A percentile compares a stretch with the other conserved stretches of the same genome.
Conservation (phyloP, 2,113 vertebrate species). For the Lates calcarifer region DNA sequence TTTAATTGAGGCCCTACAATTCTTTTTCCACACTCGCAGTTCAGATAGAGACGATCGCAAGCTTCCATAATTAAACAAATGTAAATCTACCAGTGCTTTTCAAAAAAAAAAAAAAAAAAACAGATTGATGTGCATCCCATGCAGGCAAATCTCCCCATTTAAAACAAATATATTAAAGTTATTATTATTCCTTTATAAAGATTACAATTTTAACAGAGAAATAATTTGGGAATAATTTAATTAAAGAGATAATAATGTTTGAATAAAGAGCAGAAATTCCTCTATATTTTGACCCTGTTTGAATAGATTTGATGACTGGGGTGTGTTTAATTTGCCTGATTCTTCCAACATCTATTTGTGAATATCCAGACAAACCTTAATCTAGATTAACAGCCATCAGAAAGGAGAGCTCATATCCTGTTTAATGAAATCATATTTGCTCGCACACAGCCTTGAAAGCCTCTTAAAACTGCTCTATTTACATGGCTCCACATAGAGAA, state of each 20-base stretch:
- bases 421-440: slow-evolving; percentile 80
- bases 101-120: slow-evolving; percentile 47
- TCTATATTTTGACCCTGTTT: slow-evolving; percentile 72
- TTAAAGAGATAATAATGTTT: slow-evolving; percentile 82
- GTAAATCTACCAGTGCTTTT: slow-evolving; percentile 79
- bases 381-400: slow-evolving; percentile 78
- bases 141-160: slow-evolving; percentile 81
- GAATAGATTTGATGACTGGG: slow-evolving; percentile 70
- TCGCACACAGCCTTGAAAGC: slow-evolving; percentile 64
- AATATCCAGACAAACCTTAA: slow-evolving; percentile 73
- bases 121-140: slow-evolving; percentile 75
- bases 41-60: slow-evolving; percentile 79
- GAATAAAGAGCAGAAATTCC: slow-evolving; percentile 67
- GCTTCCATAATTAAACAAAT: slow-evolving; percentile 83
- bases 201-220: slow-evolving; percentile 78
- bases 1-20: slow-evolving; percentile 87
- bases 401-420: slow-evolving; percentile 78
- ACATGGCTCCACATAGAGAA: slow-evolving; percentile 57
- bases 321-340: slow-evolving; percentile 74
- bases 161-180: slow-evolving; percentile 81
- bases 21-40: slow-evolving; percentile 73
- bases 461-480: slow-evolving; percentile 77
- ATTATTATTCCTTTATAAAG: slow-evolving; percentile 82
- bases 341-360: slow-evolving; percentile 73
- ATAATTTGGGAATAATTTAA: slow-evolving; percentile 84